Evolutionary conservation across 2,113 vertebrate species (phyloP).

Genomic region (Callithrix jacchus): DNA sequence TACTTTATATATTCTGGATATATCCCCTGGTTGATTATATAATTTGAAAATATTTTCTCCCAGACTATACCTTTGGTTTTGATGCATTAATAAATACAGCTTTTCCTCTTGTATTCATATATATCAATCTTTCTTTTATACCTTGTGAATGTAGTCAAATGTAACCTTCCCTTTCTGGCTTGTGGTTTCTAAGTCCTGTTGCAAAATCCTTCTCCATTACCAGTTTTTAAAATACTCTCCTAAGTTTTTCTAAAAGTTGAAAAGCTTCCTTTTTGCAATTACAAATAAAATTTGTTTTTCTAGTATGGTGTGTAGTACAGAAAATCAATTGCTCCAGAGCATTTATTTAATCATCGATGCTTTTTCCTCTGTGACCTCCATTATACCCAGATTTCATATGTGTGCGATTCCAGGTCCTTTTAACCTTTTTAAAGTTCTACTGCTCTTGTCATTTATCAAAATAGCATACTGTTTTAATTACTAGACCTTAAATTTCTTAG

Average conservation of each 20-base stretch:
- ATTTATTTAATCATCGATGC: neutral
- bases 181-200: neutral
- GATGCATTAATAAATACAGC: neutral
- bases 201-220: neutral
- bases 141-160: neutral
- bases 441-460: neutral
- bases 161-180: neutral
- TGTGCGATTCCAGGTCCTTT: neutral
- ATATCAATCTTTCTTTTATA: neutral
- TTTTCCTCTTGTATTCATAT: neutral
- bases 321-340: neutral
- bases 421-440: neutral
- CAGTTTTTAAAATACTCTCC: neutral
- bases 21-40: neutral
- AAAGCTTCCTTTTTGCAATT: neutral
- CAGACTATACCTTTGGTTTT: neutral
- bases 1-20: neutral
- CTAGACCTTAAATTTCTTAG: neutral
- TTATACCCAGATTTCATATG: neutral
- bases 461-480: neutral
- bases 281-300: neutral
- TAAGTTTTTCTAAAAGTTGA: neutral
- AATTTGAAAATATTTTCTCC: neutral
- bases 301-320: neutral
- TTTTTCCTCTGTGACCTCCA: neutral